These are phyloP conservation scores for Alethe diademata DNA, from an alignment of 2,113 vertebrate genomes.

Conservation along the genomic window DNA sequence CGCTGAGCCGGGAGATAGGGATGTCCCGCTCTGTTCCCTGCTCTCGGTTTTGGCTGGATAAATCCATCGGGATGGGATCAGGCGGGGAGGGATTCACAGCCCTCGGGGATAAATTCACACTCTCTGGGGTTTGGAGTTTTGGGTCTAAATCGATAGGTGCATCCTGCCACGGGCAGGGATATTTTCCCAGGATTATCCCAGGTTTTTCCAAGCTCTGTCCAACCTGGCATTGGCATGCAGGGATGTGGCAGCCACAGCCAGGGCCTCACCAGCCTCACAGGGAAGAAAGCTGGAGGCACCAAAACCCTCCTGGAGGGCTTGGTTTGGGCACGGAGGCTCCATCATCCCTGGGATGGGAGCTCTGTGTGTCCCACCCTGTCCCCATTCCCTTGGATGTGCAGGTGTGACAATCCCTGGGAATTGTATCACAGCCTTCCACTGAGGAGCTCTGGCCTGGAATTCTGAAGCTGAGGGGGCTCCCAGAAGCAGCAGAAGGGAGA, in stretches of 20 bases:
- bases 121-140: background rate
- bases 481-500: background rate
- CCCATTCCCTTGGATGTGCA: rapidly evolving
- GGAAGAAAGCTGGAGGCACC: background rate
- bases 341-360: background rate
- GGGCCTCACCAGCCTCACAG: background rate
- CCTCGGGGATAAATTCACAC: rapidly evolving
- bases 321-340: background rate
- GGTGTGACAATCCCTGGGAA: rapidly evolving
- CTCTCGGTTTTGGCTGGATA: rapidly evolving
- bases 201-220: too few species aligned
- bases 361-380: background rate
- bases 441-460: background rate
- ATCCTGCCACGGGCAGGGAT: background rate
- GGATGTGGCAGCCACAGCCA: background rate
- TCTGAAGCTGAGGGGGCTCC: rapidly evolving
- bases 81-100: too few species aligned
- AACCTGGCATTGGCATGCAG: too few species aligned
- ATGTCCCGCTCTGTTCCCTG: rapidly evolving
- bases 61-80: rapidly evolving
- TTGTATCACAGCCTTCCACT: background rate
- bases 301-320: background rate
- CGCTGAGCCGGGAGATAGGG: rapidly evolving
- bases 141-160: rapidly evolving
- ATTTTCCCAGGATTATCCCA: background rate